phyloP scores from a whole-genome alignment of 2,113 vertebrate species.

The Callorhinus ursinus region DNA sequence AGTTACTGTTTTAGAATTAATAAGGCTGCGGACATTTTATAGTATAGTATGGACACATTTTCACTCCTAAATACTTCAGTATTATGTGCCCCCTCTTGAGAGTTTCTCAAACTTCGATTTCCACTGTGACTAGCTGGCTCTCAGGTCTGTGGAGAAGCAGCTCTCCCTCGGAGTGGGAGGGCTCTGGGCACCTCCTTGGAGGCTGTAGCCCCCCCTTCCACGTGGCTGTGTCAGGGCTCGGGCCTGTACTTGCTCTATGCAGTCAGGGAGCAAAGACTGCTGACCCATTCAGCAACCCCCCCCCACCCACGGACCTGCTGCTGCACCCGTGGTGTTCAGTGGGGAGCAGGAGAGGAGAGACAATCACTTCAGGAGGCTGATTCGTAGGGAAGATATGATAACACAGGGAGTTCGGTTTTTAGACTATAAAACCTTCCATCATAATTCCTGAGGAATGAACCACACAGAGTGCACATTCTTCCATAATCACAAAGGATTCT shows the following conservation, averaged over 20 bases:
- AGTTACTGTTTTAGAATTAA: background rate
- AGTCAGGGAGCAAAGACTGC: background rate
- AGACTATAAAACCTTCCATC: background rate
- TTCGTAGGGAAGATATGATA: background rate
- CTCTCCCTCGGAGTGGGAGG: too few species aligned
- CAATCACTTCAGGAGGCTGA: background rate
- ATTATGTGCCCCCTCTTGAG: background rate
- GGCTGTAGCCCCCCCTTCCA: background rate
- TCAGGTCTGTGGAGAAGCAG: background rate
- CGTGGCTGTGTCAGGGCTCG: fast-evolving
- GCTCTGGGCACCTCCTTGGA: background rate
- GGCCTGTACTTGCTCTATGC: background rate
- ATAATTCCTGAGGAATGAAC: background rate
- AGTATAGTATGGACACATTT: background rate
- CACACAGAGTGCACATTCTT: too few species aligned
- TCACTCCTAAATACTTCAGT: background rate
- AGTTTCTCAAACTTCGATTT: background rate
- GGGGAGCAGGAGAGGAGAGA: background rate
- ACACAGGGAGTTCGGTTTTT: background rate
- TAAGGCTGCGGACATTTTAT: background rate
- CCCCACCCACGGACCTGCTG: background rate
- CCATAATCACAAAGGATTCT: background rate
- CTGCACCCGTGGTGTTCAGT: background rate
- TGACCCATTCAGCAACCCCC: background rate
- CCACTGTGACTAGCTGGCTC: background rate